Conservation (phyloP, 2,797 vertebrate genomes). For the Taenioides sp. region DNA sequence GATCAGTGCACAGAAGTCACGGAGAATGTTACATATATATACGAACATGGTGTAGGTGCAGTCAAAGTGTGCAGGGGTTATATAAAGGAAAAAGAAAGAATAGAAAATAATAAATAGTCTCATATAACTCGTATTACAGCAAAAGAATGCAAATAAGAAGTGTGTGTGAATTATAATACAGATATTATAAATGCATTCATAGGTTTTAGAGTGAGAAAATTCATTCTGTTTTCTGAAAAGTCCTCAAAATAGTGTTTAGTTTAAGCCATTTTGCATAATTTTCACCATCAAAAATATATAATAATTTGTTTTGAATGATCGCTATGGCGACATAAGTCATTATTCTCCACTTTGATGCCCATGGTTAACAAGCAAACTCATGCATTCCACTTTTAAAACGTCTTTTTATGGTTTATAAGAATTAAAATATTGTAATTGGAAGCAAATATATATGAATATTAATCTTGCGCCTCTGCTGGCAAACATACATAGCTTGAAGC, state of each 20-base stretch:
- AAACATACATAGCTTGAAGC: neutral
- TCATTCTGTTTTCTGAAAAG: neutral
- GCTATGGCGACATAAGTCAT: no score
- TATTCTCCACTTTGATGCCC: no score
- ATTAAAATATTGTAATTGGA: no score
- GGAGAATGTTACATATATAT: neutral
- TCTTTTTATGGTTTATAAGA: no score
- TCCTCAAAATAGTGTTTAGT: neutral
- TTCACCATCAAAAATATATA: no score
- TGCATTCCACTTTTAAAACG: no score
- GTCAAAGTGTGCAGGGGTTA: neutral
- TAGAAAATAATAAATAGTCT: neutral
- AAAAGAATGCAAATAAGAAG: neutral
- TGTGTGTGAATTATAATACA: no score
- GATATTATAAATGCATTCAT: no score
- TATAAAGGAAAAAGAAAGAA: neutral
- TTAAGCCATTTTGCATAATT: no score
- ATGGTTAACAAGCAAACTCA: no score
- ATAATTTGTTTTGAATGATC: no score
- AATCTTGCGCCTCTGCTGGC: neutral
- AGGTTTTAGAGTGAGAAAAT: neutral
- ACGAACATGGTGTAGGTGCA: neutral
- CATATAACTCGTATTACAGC: neutral
- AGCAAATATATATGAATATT: no score
- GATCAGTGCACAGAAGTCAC: conserved; percentile 3